Evolutionary conservation across 2,113 vertebrate genomes (phyloP), one percentile per base, ranked within the genome.

Genomic region (Chloropsis cyanopogon): DNA sequence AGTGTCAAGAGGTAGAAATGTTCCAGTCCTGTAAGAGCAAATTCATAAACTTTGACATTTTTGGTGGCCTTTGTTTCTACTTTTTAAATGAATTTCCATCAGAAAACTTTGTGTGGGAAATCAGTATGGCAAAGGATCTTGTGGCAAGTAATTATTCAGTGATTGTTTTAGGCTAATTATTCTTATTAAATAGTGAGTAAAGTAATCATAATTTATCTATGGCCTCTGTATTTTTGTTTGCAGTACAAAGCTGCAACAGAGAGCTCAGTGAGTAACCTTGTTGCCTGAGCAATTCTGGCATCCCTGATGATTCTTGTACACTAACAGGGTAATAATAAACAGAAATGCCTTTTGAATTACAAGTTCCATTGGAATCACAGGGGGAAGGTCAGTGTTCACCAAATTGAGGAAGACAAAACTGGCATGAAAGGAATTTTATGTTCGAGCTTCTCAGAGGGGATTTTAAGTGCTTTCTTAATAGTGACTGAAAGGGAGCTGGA

Each of bases 351-450:
- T 93, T 91, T 65, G 82, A 95, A 93, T 88, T 92, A 86, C 92
- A 91, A 71, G 93, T 96, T 96, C 93, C 90, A 92, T 41, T 92
- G 91, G 93, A 95, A 96, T 92, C 96, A n/a, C 61, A 82, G 88
- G 80, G 94, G 71, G 88, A 94, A 91, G 91, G 94, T 93, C 91
- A 79, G 79, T 15, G 41, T 64, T 69, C 64, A 4, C 94, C 96
- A 97, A 96, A 88, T 11, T 72, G 95, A 88, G 72, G 94, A 92
- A 93, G 95, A 95, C 95, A 97, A 93, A 83, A 92, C 75, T 93
- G 94, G 95, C 93, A 96, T 93, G 95, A 96, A 96, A 96, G 92
- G 92, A 96, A 96, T 96, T 95, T 95, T 96, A 92, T 95, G 85
- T 96, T 88, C 57, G 25, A 71, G 93, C 82, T 96, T 80, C 94